Conservation (phyloP, 2,113 vertebrate species). For the Panthera tigris region DNA sequence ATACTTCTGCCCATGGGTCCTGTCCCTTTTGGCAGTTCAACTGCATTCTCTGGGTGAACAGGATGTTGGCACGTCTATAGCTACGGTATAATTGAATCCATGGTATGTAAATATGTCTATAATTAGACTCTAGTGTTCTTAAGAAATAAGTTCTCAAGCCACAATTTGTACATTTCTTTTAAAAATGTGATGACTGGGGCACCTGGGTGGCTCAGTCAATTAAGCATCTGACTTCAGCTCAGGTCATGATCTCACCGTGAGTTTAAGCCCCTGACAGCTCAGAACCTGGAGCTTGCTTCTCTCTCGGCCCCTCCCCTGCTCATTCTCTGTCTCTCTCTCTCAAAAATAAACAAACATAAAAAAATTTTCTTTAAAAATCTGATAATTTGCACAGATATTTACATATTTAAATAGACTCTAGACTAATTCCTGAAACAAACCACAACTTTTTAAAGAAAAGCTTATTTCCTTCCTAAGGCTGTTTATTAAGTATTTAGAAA, state of each 20-base stretch:
- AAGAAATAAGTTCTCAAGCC: background rate
- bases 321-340: too few species aligned
- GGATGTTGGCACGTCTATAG: background rate
- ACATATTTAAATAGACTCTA: background rate
- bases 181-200: background rate
- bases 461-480: background rate
- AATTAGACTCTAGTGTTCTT: background rate
- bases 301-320: too few species aligned
- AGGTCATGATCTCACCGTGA: too few species aligned
- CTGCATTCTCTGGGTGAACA: background rate
- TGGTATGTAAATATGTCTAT: background rate
- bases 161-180: background rate
- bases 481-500: background rate
- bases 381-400: conserved; percentile 36
- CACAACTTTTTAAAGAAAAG: conserved; percentile 29
- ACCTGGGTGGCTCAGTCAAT: too few species aligned
- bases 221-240: too few species aligned
- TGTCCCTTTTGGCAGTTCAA: background rate
- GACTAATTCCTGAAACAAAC: background rate
- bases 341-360: too few species aligned
- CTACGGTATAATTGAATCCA: background rate
- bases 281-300: too few species aligned
- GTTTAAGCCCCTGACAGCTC: too few species aligned
- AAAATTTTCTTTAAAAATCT: background rate
- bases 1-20: background rate